A percentile compares a stretch with the other conserved stretches of the same genome.
Evolutionary conservation across 2,888 invertebrate genomes (phyloP).

Genomic region (Eilema sororculum): DNA sequence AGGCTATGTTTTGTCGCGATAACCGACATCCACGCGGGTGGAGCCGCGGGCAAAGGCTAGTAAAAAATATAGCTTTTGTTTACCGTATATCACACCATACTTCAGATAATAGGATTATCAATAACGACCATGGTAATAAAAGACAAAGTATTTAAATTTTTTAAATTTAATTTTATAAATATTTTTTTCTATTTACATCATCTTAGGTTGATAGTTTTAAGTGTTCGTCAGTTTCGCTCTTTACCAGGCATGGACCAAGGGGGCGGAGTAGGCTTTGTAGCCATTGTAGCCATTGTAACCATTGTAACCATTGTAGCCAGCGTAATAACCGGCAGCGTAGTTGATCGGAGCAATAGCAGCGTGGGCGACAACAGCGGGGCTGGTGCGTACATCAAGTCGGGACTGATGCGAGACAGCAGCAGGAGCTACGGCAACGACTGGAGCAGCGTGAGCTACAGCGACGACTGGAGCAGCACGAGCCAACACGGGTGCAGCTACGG

Average conservation of each 20-base stretch:
- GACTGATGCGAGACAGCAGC: slow-evolving; percentile 80
- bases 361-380: slow-evolving; percentile 50
- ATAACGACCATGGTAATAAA: not conserved
- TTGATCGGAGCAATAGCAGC: slow-evolving; percentile 52
- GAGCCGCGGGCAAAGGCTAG: no score
- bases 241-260: slow-evolving; percentile 75
- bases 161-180: slow-evolving; percentile 7
- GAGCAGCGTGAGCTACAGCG: slow-evolving; percentile 49
- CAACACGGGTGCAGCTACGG: slow-evolving; percentile 58
- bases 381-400: slow-evolving; percentile 61
- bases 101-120: no score
- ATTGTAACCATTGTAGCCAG: slow-evolving; percentile 42
- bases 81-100: no score
- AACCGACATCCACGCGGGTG: no score
- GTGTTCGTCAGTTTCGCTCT: slow-evolving; percentile 73
- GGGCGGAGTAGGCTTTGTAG: slow-evolving; percentile 58
- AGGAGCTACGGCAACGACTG: slow-evolving; percentile 44
- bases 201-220: slow-evolving; percentile 61
- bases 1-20: no score
- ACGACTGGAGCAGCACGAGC: slow-evolving; percentile 38
- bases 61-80: no score
- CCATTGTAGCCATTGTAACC: slow-evolving; percentile 45
- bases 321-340: slow-evolving; percentile 55
- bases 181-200: slow-evolving; percentile 45
- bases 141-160: not conserved